These are phyloP conservation scores for Muscidifurax raptorellus DNA, from an alignment of 1,140 invertebrate genomes.

Conservation along the genomic window DNA sequence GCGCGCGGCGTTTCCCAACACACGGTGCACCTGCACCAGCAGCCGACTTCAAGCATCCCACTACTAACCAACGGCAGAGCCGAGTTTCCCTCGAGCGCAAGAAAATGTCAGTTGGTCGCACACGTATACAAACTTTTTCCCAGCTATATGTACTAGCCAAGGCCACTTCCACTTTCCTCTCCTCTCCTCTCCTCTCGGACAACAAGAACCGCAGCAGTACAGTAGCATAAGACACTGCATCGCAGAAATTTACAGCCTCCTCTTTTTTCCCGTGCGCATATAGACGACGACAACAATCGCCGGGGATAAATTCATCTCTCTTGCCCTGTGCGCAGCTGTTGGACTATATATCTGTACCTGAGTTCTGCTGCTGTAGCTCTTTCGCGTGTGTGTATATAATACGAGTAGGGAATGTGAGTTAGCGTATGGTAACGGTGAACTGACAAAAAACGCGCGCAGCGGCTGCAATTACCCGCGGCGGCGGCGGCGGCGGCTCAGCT, in stretches of 20 bases:
- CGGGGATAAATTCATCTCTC: slow-evolving; percentile 17
- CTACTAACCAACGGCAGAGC: background rate
- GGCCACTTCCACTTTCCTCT: slow-evolving; percentile 4
- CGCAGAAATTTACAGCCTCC: slow-evolving; percentile 22
- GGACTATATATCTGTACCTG: no score
- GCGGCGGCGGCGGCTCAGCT: no score
- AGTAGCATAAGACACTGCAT: background rate
- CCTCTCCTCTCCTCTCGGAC: background rate
- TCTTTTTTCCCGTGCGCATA: background rate
- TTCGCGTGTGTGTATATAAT: background rate
- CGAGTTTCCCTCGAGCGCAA: background rate
- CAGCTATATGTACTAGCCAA: background rate
- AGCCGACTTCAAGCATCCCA: background rate
- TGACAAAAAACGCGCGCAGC: slow-evolving; percentile 13
- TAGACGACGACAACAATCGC: slow-evolving; percentile 16
- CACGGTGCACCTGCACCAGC: background rate
- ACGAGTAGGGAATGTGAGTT: background rate
- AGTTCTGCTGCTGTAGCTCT: no score
- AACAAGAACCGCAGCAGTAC: background rate
- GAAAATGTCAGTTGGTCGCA: background rate
- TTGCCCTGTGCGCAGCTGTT: background rate
- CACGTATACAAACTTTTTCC: background rate
- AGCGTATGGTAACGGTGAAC: slow-evolving; percentile 1
- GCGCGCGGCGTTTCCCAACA: background rate
- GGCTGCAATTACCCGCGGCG: background rate